Base-by-base conservation (phyloP, 2,797 vertebrate species). In the Gymnoscopelus braueri region DNA sequence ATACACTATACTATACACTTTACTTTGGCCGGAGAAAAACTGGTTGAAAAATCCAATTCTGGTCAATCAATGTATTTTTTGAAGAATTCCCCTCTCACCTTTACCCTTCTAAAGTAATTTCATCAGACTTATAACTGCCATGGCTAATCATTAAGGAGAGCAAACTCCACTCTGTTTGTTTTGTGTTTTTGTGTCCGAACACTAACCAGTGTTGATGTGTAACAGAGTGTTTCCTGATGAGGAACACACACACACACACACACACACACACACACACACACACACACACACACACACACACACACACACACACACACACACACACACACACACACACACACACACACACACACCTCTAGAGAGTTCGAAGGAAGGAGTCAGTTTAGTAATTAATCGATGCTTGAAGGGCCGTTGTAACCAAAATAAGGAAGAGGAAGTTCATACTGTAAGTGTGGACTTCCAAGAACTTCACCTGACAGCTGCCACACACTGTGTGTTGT, bases 361-460 rank as follows among this genome's bases (percentile, higher is more conserved):
- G 10, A 32, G 19, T 53, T 39, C 1, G 3, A 5, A 5, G 51
- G 9, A 65, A 64, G 60, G 14, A 53, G 8, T 19, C 24, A 24
- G 50, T 48, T 26, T 53, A 14, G 19, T 3, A 53, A 23, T 47
- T 3, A 10, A 29, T 14, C 13, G 32, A 44, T 26, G 13, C 29
- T 12, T 32, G 24, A 29, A 24, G 61, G 51, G 9, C 39, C 39
- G 39, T 44, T 44, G 39, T 44, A 8, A 63, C 56, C 67, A 52
- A 47, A 47, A 75, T 32, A 50, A 15, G 39, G 56, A 80, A 81
- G 81, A 77, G 83, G 85, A 79, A 84, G 74, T 84, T 80, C 47
- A 73, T 54, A 64, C 23, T 53, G 7, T 9, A 44, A 52, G 24
- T 15, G 12, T 63, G 47, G n/a, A n/a, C 63, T 63, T 49, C 24